A percentile compares a stretch with the other conserved stretches of the same genome.
Evolutionary conservation across 2,888 invertebrate genomes (phyloP).

Genomic region (Drosophila percnosoma): DNA sequence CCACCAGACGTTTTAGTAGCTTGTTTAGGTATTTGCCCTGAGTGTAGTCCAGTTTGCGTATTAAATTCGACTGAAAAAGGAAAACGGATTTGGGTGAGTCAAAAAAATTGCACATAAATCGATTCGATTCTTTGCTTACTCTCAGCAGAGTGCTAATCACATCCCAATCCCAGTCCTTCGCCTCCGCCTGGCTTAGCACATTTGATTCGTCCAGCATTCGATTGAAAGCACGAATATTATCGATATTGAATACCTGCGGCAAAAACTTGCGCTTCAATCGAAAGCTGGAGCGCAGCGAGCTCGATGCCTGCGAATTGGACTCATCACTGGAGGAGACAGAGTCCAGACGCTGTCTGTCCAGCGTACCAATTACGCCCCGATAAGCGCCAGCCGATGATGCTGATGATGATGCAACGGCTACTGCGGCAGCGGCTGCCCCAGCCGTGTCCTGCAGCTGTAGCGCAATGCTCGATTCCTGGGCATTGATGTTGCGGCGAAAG

Average conservation of each 20-base stretch:
- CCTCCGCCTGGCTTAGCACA: conserved; percentile 92
- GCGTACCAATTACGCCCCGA: conserved; percentile 51
- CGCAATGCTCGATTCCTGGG: conserved; percentile 69
- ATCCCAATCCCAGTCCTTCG: conserved; percentile 96
- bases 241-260: conserved; percentile 85
- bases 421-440: conserved; percentile 34
- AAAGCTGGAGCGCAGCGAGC: conserved; percentile 82
- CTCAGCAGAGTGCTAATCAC: conserved; percentile 93
- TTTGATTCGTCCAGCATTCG: conserved; percentile 92
- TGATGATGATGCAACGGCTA: conserved; percentile 14
- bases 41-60: conserved; percentile 88
- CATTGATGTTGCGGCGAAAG: conserved; percentile 84
- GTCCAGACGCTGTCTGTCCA: conserved; percentile 85
- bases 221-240: conserved; percentile 86
- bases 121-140: conserved; percentile 85
- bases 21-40: conserved; percentile 85
- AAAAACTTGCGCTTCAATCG: conserved; percentile 84
- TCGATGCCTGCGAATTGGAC: conserved; percentile 80
- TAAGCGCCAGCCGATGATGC: conserved; percentile 5
- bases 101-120: neutral
- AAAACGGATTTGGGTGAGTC: neutral
- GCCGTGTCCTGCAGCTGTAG: conserved; percentile 59
- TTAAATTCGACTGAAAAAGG: conserved; percentile 83
- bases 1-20: conserved; percentile 91
- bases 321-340: conserved; percentile 85